Evolutionary conservation across 2,797 vertebrate species (phyloP), one percentile per base, ranked within the genome.

Genomic region (Pterois miles): DNA sequence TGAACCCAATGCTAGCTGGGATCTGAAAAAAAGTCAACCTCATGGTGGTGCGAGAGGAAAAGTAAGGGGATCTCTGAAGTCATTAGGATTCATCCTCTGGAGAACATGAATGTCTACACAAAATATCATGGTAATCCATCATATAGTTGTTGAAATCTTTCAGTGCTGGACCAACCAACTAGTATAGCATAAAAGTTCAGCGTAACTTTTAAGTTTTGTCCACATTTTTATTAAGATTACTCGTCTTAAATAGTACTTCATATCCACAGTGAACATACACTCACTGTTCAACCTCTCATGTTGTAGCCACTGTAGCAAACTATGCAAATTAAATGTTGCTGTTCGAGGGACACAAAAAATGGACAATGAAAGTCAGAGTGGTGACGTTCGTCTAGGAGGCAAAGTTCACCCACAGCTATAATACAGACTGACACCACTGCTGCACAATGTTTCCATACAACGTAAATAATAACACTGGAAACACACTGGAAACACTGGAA

Each of bases 281-380:
- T 25, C 22, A 13, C 22, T 23, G 29, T 27, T 23, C 0, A 9
- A 10, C 1, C 0, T 25, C 2, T 38, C 6, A 8, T 23, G 33
- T 23, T 38, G n/a, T 25, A 63, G 29, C 63, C 2, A 27, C 3
- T 3, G 40, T 27, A 10, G 38, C 2, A 6, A 6, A 27, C 62
- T 31, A 18, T 48, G 56, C 6, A 18, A 13, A 62, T 40, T 23
- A 33, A 38, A 62, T 27, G 31, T 18, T 36, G 18, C 25, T n/a
- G 57, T 59, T 60, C 2, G 16, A 33, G 1, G 27, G 4, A 60
- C 54, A 5, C n/a, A n/a, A 53, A 25, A 40, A 60, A 20, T 14
- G 25, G 31, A 56, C n/a, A 65, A 29, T 31, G 3, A 52, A 59
- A n/a, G 68, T 60, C 20, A 56, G 22, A 20, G 8, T 10, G 2